phyloP scores from a whole-genome alignment of 2,113 vertebrate genomes.

The Corythornis cristatus region DNA sequence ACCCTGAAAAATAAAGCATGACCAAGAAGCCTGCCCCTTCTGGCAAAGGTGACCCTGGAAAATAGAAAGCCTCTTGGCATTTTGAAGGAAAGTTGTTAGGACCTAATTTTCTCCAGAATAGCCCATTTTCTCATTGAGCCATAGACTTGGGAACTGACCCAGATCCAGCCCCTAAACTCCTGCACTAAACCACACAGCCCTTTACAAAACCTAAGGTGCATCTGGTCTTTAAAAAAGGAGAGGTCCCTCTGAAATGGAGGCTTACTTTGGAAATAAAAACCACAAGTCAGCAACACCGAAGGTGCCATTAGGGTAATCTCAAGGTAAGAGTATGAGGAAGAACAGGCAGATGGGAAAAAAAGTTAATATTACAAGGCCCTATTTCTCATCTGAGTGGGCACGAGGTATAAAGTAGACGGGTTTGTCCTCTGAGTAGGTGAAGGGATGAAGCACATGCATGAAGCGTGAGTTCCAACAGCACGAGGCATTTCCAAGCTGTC shows the following conservation, averaged over 20 bases:
- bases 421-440: constrained; percentile 22
- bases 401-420: background rate
- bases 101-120: background rate
- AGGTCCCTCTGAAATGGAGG: background rate
- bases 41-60: background rate
- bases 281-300: background rate
- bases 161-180: background rate
- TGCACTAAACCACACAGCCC: background rate
- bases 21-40: background rate
- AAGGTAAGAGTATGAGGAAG: background rate
- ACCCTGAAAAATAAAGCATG: background rate
- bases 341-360: background rate
- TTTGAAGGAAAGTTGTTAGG: background rate
- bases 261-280: background rate
- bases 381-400: background rate
- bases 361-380: background rate
- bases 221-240: background rate
- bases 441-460: background rate
- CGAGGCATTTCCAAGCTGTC: constrained; percentile 13
- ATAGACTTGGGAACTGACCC: background rate
- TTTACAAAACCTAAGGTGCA: background rate
- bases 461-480: background rate
- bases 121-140: background rate
- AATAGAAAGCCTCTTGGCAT: background rate
- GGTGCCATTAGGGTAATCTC: background rate